Conservation (phyloP, 2,797 vertebrate genomes). For the Jordanella pulchra region DNA sequence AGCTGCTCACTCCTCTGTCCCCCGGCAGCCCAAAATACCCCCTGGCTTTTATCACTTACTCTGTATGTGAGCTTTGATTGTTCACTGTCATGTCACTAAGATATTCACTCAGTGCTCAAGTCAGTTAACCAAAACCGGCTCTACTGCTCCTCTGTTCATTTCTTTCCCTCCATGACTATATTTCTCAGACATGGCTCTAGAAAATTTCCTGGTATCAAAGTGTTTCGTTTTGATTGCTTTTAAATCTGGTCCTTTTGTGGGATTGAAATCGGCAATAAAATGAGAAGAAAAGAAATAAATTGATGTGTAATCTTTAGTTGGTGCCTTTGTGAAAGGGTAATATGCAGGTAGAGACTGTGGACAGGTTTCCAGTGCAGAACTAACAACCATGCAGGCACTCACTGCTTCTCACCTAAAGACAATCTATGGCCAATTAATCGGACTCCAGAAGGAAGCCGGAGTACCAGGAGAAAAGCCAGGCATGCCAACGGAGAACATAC, state of each 20-base stretch:
- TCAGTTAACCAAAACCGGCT: neutral
- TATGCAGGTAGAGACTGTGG: no score
- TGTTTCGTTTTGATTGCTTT: neutral
- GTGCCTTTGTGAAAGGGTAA: no score
- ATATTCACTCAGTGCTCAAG: neutral
- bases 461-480: no score
- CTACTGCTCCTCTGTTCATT: neutral
- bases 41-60: slow-evolving; percentile 49
- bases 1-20: slow-evolving; percentile 45
- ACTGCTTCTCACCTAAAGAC: no score
- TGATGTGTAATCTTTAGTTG: neutral
- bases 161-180: slow-evolving; percentile 1
- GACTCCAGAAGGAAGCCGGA: no score
- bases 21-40: slow-evolving; percentile 60
- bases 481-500: no score
- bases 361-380: no score
- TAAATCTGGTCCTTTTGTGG: neutral
- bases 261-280: neutral
- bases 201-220: slow-evolving; percentile 19
- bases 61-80: slow-evolving; percentile 20
- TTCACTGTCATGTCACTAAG: slow-evolving; percentile 18
- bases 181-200: slow-evolving; percentile 47
- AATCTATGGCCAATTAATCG: no score
- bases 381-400: no score
- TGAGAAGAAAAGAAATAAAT: neutral